These are phyloP conservation scores for Glossophaga mutica DNA, from an alignment of 2,797 vertebrate genomes.

Conservation along the genomic window DNA sequence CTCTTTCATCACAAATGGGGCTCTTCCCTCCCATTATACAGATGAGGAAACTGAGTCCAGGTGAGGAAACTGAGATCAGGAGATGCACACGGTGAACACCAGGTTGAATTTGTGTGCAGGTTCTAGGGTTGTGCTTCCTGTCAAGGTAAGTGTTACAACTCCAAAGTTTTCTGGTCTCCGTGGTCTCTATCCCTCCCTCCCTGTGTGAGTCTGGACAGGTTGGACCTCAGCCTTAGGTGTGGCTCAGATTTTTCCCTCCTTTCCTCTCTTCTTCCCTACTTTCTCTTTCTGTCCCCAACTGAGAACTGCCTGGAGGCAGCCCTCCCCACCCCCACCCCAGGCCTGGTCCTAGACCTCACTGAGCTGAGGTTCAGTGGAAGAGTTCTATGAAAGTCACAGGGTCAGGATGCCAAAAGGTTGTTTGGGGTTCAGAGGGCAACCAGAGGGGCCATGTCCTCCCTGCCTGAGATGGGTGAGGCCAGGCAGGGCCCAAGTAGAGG, in stretches of 20 bases:
- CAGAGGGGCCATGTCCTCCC: background rate
- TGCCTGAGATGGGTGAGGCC: background rate
- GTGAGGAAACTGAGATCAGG: background rate
- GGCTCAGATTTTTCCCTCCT: background rate
- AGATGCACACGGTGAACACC: accelerated
- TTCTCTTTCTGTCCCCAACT: background rate
- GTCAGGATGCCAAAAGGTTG: background rate
- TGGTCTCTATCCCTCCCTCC: background rate
- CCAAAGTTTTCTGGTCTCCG: background rate
- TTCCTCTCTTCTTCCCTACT: background rate
- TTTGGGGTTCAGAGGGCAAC: background rate
- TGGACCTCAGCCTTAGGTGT: background rate
- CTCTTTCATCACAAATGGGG: background rate
- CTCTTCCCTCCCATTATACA: background rate
- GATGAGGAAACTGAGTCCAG: background rate
- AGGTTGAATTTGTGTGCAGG: background rate
- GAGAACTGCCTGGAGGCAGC: background rate
- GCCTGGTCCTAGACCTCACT: background rate
- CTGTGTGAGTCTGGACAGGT: background rate
- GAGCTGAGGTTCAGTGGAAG: background rate
- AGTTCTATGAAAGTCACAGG: background rate
- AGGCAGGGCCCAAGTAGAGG: background rate
- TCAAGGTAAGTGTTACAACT: background rate
- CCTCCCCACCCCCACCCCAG: too few relatives aligned
- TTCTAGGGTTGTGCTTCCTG: background rate